These are phyloP conservation scores for Lonchura striata DNA, from an alignment of 2,113 vertebrate genomes.

Conservation along the genomic window DNA sequence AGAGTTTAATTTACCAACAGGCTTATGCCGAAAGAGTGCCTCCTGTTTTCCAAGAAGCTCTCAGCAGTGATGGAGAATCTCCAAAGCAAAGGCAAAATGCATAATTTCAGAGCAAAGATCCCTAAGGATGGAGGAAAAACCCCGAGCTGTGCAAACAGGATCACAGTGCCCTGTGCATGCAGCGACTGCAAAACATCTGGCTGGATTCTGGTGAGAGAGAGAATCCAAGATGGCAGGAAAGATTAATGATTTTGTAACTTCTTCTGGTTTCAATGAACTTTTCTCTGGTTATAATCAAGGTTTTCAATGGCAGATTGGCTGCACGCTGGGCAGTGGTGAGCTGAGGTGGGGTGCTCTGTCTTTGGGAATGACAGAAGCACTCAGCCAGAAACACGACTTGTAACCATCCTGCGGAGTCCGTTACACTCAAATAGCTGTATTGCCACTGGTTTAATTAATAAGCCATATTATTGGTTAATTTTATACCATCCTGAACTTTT, in stretches of 20 bases:
- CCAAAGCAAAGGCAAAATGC: neutral
- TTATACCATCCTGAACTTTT: neutral
- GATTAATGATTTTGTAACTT: conserved; percentile 41
- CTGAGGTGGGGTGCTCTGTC: conserved; percentile 42
- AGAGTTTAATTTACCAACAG: neutral
- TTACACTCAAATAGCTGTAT: neutral
- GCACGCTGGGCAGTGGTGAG: conserved; percentile 29
- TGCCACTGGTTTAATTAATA: conserved; percentile 59
- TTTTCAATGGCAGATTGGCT: conserved; percentile 14
- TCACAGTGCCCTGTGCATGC: neutral
- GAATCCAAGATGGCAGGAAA: conserved; percentile 47
- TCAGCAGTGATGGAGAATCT: neutral
- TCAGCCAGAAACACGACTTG: neutral
- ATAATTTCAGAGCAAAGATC: neutral
- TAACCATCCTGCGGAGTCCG: neutral
- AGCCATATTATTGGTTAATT: conserved; percentile 40
- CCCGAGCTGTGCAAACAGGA: neutral
- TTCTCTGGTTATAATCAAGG: conserved; percentile 41
- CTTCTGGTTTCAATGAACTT: conserved; percentile 46
- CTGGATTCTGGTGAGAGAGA: neutral
- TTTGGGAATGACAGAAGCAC: conserved; percentile 10
- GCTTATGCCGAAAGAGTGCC: neutral
- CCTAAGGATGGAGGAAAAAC: neutral
- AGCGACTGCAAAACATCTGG: conserved; percentile 38
- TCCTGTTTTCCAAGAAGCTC: neutral